A percentile compares a stretch with the other conserved stretches of the same genome.
phyloP scores from a whole-genome alignment of 2,888 invertebrate genomes.

The Mayetiola destructor region DNA sequence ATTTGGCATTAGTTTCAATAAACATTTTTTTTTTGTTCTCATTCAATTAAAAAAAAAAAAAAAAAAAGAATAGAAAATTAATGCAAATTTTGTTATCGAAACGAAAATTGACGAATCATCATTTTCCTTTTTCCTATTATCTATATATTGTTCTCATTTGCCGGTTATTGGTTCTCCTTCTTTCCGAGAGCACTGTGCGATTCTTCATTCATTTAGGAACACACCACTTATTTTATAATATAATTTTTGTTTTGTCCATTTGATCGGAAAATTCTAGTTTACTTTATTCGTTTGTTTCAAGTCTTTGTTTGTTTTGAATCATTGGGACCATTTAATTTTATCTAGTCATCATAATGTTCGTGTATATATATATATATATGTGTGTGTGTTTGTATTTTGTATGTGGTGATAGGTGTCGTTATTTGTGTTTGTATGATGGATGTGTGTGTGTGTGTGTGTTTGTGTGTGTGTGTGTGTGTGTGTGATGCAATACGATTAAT shows the following conservation, averaged over 20 bases:
- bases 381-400: neutral
- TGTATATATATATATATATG: neutral
- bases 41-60: neutral
- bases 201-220: no score
- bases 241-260: no score
- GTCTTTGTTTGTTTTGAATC: neutral
- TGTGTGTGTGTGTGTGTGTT: neutral
- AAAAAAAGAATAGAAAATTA: neutral
- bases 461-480: neutral
- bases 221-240: conserved; percentile 3
- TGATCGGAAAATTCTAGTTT: no score
- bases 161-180: no score
- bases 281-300: neutral
- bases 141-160: no score
- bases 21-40: neutral
- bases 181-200: no score
- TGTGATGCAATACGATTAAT: neutral
- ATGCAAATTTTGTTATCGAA: no score
- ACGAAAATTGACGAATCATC: no score
- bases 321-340: neutral
- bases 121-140: no score
- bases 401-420: neutral
- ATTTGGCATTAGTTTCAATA: neutral
- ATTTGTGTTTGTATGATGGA: neutral
- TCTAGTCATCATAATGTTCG: conserved; percentile 1